phyloP scores from a whole-genome alignment of 2,797 vertebrate species.

The Denticeps clupeoides region DNA sequence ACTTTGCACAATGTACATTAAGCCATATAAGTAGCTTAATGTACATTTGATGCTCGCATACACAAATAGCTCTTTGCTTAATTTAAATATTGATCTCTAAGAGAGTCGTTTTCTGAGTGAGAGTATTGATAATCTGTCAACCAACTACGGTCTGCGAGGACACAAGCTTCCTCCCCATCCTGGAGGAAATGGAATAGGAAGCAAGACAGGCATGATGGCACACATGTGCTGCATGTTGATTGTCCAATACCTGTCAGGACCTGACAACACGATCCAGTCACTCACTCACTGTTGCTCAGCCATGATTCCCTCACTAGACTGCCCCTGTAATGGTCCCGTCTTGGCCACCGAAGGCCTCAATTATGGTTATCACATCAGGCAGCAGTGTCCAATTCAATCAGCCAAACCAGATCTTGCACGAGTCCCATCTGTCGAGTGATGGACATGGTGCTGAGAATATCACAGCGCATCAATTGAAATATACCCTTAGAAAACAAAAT shows the following conservation, averaged over 20 bases:
- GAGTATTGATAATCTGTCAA: not conserved
- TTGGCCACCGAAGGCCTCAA: constrained; percentile 27
- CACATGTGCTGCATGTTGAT: constrained; percentile 5
- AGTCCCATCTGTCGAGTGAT: constrained; percentile 13
- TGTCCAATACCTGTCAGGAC: constrained; percentile 1
- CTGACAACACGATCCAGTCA: constrained; percentile 14
- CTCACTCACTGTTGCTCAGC: constrained; percentile 14
- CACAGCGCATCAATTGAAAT: too few relatives aligned
- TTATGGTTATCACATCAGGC: constrained; percentile 39
- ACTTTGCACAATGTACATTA: too few relatives aligned
- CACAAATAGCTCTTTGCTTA: too few relatives aligned
- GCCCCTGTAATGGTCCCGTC: constrained; percentile 30
- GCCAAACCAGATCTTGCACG: constrained; percentile 12
- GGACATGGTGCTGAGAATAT: too few relatives aligned
- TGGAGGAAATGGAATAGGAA: constrained; percentile 33
- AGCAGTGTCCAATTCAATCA: constrained; percentile 37
- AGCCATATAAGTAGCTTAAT: constrained; percentile 2
- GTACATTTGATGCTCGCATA: too few relatives aligned
- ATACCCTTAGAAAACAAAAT: too few relatives aligned
- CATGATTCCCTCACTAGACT: constrained; percentile 34
- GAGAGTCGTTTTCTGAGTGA: not conserved
- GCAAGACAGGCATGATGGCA: too few relatives aligned
- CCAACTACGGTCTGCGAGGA: not conserved
- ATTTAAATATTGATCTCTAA: too few relatives aligned
- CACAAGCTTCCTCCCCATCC: constrained; percentile 14